Base-by-base conservation (phyloP, 2,797 vertebrate species). In the Rachycentron canadum region DNA sequence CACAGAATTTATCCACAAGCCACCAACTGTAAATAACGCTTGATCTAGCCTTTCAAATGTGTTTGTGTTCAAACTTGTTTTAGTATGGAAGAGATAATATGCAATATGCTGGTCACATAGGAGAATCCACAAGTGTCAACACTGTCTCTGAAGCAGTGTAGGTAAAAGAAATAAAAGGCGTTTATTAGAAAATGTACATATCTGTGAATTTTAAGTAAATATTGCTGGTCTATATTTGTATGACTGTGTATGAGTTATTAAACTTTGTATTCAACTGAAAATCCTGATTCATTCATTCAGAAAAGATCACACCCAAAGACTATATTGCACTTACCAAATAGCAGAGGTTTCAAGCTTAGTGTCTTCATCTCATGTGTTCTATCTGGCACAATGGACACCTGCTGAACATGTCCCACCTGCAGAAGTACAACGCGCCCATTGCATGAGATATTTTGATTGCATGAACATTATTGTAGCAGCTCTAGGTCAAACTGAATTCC, bases 261-360 rank as follows among this genome's bases (percentile, higher is more conserved):
- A 82, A 81, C 11, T 2, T 6, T 79, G 23, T 73, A 7, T 34
- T 77, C 36, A 25, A 47, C 43, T 1, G 43, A 9, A 59, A 73
- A 72, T 14, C 21, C 8, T 26, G 25, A 73, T 25, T 72, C 55
- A 67, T 58, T 68, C 3, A 40, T 7, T 9, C 40, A 45, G 2
- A 59, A 12, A 23, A 38, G 10, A 50, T 19, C 21, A 28, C 1
- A 80, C 25, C 10, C 21, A 66, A 55, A 38, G 26, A 41, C 28
- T 10, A 19, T 17, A 38, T 7, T 26, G 45, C 40, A 71, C 94
- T 90, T 79, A 96, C 95, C 95, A 85, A 96, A 96, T 9, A 96
- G 86, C 75, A 96, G 86, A 43, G 95, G 95, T 81, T 99, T 99
- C 82, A 99, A 93, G 90, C 97, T 98, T 75, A 99, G 95, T 5